Evolutionary conservation across 2,888 invertebrate species (phyloP), one percentile per base, ranked within the genome.

Genomic region (Amblyteles armatorius): DNA sequence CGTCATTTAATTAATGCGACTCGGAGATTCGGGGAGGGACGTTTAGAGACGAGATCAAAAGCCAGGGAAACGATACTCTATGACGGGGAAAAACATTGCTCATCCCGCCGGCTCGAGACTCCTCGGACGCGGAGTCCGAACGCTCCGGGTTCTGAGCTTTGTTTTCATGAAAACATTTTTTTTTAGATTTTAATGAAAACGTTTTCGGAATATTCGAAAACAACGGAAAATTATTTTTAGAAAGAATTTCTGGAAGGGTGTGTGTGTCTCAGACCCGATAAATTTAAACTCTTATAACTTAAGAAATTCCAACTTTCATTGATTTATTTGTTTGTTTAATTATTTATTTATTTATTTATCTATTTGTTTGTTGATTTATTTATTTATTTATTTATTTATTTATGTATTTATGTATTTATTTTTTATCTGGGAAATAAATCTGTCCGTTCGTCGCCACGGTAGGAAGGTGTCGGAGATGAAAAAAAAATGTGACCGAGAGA

Each of bases 1-100:
- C 33, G 60, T 60, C 68, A 36, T 74, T 81, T 69, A 81, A 81
- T 80, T 80, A 68, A 80, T 68, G 67, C 63, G 57, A 44, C 40
- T 29, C 16, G 4, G 13, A 19, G 52, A 69, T 69, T 50, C 48
- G 26, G 11, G 4, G 11, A 11, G 57, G 11, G 4, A 4, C 57
- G 57, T 22, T 57, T 22, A 57, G 44, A 48, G 11, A 4, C 44
- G 16, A 48, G 44, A 48, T 48, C 44, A 48, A 48, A 48, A 48
- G 44, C 44, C 3, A 9, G 9, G 9, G 19, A 57, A 57, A 57
- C 16, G 44, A 16, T 48, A 3, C 57, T 26, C 22, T 1, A 26
- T 26, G 57, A 57, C 11, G 57, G 13, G 6, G 9, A 57, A 57
- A 26, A 55, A 16, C 22, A 2, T 22, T 22, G 19, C 3, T 3